These are phyloP conservation scores for Orthosia cruda DNA, from an alignment of 2,888 invertebrate genomes.

Conservation along the genomic window DNA sequence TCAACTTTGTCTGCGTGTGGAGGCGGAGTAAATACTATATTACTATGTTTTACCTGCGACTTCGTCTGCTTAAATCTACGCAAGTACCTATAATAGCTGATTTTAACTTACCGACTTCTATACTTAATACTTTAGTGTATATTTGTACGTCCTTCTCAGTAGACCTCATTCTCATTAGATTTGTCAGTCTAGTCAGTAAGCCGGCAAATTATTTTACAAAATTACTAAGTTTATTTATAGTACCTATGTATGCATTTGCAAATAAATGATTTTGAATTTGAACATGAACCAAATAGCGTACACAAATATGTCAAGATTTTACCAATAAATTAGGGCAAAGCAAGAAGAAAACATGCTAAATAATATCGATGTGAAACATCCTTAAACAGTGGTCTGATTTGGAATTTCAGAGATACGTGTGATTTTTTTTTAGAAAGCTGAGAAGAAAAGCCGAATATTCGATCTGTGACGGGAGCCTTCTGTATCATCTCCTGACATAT, in stretches of 20 bases:
- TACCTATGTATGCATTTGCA: too few relatives aligned
- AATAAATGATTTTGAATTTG: too few relatives aligned
- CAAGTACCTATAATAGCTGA: neutral
- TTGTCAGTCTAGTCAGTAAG: too few relatives aligned
- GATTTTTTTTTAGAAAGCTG: neutral
- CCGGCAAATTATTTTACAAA: too few relatives aligned
- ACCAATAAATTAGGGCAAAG: neutral
- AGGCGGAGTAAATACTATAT: conserved; percentile 4
- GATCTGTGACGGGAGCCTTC: neutral
- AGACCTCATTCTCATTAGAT: too few relatives aligned
- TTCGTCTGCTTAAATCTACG: neutral
- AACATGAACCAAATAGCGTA: too few relatives aligned
- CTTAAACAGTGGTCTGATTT: neutral
- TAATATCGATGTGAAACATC: neutral
- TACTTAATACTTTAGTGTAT: too few relatives aligned
- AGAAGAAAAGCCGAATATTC: neutral
- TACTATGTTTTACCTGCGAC: neutral
- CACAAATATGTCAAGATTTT: too few relatives aligned
- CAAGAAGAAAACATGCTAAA: neutral
- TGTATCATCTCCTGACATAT: neutral
- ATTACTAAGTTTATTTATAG: too few relatives aligned
- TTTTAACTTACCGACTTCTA: neutral
- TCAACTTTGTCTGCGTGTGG: conserved; percentile 28
- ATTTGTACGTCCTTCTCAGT: too few relatives aligned
- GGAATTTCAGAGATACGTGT: neutral